phyloP scores from a whole-genome alignment of 2,888 invertebrate species.

The Acanthosoma haemorrhoidale region DNA sequence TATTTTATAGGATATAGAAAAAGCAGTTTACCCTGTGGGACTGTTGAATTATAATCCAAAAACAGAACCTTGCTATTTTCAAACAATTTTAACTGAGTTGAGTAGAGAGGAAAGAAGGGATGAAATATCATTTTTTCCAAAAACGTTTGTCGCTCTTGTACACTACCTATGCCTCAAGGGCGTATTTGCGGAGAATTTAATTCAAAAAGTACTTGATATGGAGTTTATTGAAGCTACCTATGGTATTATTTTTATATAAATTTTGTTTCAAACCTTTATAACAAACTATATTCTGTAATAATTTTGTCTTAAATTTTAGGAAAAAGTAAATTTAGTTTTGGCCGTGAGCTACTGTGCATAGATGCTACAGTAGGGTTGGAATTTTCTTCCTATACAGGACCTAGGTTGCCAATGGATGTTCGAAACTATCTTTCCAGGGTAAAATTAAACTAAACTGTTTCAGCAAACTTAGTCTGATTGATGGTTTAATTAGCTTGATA shows the following conservation, averaged over 20 bases:
- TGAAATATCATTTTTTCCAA: conserved; percentile 30
- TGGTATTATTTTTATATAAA: conserved; percentile 18
- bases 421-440: conserved; percentile 54
- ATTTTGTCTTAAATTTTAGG: conserved; percentile 25
- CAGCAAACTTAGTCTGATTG: too few species aligned
- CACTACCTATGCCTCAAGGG: conserved; percentile 28
- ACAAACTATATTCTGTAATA: background rate
- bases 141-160: conserved; percentile 29
- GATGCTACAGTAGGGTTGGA: conserved; percentile 59
- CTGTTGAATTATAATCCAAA: conserved; percentile 26
- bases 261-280: background rate
- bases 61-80: conserved; percentile 23
- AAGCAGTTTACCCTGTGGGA: conserved; percentile 29
- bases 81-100: conserved; percentile 24
- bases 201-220: conserved; percentile 30
- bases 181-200: conserved; percentile 27
- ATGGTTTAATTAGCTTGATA: too few species aligned
- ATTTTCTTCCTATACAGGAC: conserved; percentile 54
- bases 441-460: conserved; percentile 13
- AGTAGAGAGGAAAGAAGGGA: conserved; percentile 18
- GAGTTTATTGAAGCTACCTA: conserved; percentile 27
- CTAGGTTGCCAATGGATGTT: conserved; percentile 50
- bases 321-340: conserved; percentile 43
- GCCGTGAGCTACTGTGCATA: conserved; percentile 59
- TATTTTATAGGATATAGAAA: conserved; percentile 37